Evolutionary conservation across 2,888 invertebrate genomes (phyloP).

Genomic region (Pandemis corylana): DNA sequence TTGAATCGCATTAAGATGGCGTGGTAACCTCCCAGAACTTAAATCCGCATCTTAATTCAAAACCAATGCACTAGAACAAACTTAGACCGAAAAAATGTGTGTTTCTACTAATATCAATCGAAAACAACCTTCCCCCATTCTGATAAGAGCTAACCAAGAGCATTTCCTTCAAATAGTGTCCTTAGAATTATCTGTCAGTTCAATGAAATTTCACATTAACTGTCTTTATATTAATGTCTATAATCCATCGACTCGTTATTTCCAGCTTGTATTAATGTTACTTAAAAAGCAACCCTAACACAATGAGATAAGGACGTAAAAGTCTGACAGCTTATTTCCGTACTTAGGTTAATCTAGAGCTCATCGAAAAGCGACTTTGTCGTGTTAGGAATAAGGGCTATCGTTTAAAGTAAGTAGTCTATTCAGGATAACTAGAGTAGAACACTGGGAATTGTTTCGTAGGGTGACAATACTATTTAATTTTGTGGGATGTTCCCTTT

Average conservation of each 20-base stretch:
- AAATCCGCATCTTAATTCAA: constrained; percentile 20
- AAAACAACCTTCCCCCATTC: neutral
- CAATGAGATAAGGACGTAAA: neutral
- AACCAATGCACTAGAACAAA: neutral
- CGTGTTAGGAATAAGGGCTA: neutral
- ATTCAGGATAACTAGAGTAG: constrained; percentile 22
- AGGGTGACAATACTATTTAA: neutral
- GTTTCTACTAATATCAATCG: neutral
- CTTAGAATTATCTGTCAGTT: neutral
- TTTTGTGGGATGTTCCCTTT: neutral
- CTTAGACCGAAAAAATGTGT: no score
- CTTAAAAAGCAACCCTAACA: constrained; percentile 14
- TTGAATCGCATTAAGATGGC: no score
- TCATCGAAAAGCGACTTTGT: constrained; percentile 6
- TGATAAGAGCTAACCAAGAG: neutral
- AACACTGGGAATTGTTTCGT: constrained; percentile 10
- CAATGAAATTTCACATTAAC: neutral
- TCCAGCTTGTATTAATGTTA: neutral
- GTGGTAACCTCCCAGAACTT: no score
- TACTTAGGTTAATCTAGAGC: neutral
- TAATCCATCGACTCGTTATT: no score
- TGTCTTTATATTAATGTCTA: no score
- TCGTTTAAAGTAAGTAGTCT: constrained; percentile 16
- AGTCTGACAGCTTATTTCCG: neutral
- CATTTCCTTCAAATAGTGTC: neutral